Base-by-base conservation (phyloP, 2,888 invertebrate species). In the Drosophila mimica region DNA sequence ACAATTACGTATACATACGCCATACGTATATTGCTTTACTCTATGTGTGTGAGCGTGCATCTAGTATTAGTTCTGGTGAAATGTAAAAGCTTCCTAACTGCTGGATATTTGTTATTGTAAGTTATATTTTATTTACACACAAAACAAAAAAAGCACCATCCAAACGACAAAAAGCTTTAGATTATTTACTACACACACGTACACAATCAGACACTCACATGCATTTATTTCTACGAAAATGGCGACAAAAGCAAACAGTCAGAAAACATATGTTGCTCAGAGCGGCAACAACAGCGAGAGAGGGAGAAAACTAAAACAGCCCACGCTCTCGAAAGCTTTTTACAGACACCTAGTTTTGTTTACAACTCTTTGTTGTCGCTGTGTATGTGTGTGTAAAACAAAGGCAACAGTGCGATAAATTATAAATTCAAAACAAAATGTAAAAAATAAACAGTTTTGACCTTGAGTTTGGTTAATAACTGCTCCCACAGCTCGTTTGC, bases 371-470 rank as follows among this genome's bases (percentile, higher is more conserved):
- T 34, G 51, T 61, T 63, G 49, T 36, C 25, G 9, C 15, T 36
- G 38, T 36, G 62, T 59, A 40, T 60, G 33, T 46, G 66, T 58
- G 73, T 81, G 84, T 83, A 85, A 89, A 88, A 85, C 81, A 84
- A 82, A 90, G 81, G 88, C 83, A 83, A 90, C 78, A 78, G 82
- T 78, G 65, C 83, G 91, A 91, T 92, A 85, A 92, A 91, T 89
- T 82, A 82, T 73, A 87, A 85, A 82, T 88, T 91, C 91, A 92
- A 93, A 92, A 92, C 92, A 93, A 92, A 92, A 88, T 91, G 83
- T 87, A 90, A 92, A 93, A 92, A 91, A 92, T 92, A 92, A 92
- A 93, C 92, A 92, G 82, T 86, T 85, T 89, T 92, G 92, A 92
- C 92, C 93, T 92, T 92, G 92, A 91, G 82, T 82, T 69, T 87